These are phyloP conservation scores for Empis stercorea DNA, from an alignment of 2,888 invertebrate genomes.

Conservation along the genomic window DNA sequence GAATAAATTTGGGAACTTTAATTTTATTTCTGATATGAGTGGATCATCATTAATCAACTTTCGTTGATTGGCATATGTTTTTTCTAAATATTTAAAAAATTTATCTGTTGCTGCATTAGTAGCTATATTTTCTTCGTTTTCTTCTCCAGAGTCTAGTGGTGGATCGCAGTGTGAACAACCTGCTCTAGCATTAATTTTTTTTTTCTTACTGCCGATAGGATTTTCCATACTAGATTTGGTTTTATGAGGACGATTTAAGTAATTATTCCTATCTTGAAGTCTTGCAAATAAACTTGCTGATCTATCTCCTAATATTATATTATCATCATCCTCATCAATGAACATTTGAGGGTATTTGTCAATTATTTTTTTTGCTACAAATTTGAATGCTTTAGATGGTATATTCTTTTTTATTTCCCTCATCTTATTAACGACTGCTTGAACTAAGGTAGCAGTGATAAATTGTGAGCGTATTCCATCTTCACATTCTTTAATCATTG, in stretches of 20 bases:
- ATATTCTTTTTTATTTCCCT: neutral
- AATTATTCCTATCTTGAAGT: neutral
- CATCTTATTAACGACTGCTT: neutral
- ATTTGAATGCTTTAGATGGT: neutral
- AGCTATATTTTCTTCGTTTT: too few relatives aligned
- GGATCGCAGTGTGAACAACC: neutral
- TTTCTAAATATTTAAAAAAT: neutral
- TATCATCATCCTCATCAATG: neutral
- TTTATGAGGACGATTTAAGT: neutral
- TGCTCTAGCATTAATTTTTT: neutral
- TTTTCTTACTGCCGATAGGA: neutral
- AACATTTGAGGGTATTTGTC: neutral
- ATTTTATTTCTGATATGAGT: neutral
- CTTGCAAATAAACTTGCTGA: neutral
- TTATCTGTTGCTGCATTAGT: neutral
- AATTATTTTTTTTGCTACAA: neutral
- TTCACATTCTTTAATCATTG: neutral
- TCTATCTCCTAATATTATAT: neutral
- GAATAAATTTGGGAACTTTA: neutral
- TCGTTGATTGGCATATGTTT: neutral
- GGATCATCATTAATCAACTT: neutral
- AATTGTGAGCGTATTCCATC: neutral
- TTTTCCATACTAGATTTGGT: neutral
- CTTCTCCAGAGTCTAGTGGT: neutral
- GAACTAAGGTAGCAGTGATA: neutral